Evolutionary conservation across 64 coral and sea anemone genomes (phyloP), one percentile per base, ranked within the genome.

Genomic region (Platygyra sinensis): DNA sequence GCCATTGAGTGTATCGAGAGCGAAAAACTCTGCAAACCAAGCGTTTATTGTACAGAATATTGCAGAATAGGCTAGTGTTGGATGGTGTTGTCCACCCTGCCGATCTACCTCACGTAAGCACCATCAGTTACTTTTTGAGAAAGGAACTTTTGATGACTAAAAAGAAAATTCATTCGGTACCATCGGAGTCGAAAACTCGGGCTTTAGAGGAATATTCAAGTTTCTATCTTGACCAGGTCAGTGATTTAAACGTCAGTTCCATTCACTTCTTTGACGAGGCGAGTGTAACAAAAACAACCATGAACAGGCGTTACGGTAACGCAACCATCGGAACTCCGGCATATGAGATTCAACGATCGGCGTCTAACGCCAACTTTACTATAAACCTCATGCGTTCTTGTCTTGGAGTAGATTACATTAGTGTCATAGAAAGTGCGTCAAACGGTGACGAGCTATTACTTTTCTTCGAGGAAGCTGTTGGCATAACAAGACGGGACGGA

Each of bases 211-310:
- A 62, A 11, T 16, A 67, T 18, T 24, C 30, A 0, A 78, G 64
- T 8, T 64, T 76, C 54, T 88, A 28, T 39, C 52, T 77, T 72
- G 72, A 88, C 27, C 86, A 88, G 33, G 60, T 89, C 74, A 89
- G 87, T 76, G 76, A 89, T 77, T 64, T 89, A 33, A 38, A 31
- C 10, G 87, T 76, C 38, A 89, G 73, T 64, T 38, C 74, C 10
- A 11, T 89, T 1, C 87, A 78, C 42, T 89, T 78, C 49, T 89
- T 89, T 24, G 87, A 78, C 74, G 87, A 89, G 76, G 33, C 87
- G 18, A 67, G 87, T 62, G 87, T 89, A 14, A 51, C 74, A 51
- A 89, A 89, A 89, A 89, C 87, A 10, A 77, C 57, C 1, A 78
- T 67, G 75, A 89, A 78, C 73, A 76, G 59, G 28, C 52, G 74